Evolutionary conservation across 2,113 vertebrate genomes (phyloP).

Genomic region (Mirounga angustirostris): DNA sequence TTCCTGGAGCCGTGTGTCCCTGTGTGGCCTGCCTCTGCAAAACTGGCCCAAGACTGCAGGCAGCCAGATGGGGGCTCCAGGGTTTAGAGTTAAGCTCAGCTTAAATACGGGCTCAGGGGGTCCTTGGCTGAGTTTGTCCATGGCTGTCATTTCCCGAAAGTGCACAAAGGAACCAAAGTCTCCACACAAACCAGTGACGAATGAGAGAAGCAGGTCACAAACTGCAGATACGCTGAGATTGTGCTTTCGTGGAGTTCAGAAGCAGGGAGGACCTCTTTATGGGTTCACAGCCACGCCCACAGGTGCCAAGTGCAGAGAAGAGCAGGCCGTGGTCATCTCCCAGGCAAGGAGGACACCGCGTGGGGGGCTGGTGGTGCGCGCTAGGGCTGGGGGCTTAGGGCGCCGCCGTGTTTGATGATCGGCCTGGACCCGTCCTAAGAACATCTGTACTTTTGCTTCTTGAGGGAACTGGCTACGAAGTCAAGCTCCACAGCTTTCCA

Average conservation of each 20-base stretch:
- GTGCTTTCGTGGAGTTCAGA: background rate
- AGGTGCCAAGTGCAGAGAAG: accelerated
- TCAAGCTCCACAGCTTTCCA: no score
- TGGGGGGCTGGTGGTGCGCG: no score
- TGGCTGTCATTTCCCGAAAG: background rate
- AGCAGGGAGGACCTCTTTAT: background rate
- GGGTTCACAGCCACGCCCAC: accelerated
- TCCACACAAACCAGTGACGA: no score
- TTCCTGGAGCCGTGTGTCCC: constrained; percentile 58
- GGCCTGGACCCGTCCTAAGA: background rate
- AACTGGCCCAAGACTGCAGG: background rate
- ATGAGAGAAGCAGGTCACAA: background rate
- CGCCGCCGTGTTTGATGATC: accelerated
- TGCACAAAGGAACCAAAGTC: background rate
- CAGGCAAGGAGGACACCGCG: accelerated
- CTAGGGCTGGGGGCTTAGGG: background rate
- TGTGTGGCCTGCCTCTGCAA: accelerated
- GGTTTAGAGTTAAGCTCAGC: background rate
- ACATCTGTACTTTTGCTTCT: background rate
- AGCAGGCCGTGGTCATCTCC: background rate
- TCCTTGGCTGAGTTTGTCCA: accelerated
- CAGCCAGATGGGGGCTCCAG: background rate
- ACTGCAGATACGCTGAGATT: accelerated
- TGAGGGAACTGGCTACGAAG: background rate
- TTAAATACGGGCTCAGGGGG: accelerated